Base-by-base conservation (phyloP, 2,797 vertebrate species). In the Sebastes itinus region DNA sequence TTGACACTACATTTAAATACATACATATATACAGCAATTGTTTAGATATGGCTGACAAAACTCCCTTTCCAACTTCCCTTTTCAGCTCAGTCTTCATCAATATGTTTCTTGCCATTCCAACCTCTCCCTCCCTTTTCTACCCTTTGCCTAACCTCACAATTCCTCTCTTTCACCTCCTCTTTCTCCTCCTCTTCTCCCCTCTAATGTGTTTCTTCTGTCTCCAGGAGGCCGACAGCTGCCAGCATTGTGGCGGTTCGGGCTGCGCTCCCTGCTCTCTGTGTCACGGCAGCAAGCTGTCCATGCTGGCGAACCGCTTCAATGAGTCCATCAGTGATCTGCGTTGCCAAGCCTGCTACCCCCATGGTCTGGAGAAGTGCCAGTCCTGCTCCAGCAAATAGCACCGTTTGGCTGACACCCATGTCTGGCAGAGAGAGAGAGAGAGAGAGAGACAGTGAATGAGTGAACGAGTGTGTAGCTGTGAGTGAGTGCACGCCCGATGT, bases 221-320 rank as follows among this genome's bases (percentile, higher is more conserved):
- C 86, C 90, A 95, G 95, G 94, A 93, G 61, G 72, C 95, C 84
- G 86, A 74, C 8, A 92, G 88, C 77, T 99, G 98, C 61, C 95
- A 93, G 58, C 97, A 96, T 92, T 99, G 98, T 77, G 96, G 94
- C 27, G 98, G 97, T 22, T 98, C 97, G 0, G 97, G 98, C 92
- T 96, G 94, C 6, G 95, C 97, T 62, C 98, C 97, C 76, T 99
- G 98, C 94, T 97, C 97, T 1, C 94, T 97, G 93, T 99, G 98
- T 96, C 98, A 99, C 0, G 98, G 98, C 56, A 99, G 98, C 97
- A 99, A 99, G 94, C 97, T 99, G 92, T 99, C 98, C 0, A 99
- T 98, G 98, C 92, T 99, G 95, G 98, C 97, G n/a, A 97, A 97
- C 94, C 95, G 97, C 84, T 99, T 99, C 94, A 97, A 96, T 75